Conservation (phyloP, 2,888 invertebrate species). For the Lacanobia wlatinum region DNA sequence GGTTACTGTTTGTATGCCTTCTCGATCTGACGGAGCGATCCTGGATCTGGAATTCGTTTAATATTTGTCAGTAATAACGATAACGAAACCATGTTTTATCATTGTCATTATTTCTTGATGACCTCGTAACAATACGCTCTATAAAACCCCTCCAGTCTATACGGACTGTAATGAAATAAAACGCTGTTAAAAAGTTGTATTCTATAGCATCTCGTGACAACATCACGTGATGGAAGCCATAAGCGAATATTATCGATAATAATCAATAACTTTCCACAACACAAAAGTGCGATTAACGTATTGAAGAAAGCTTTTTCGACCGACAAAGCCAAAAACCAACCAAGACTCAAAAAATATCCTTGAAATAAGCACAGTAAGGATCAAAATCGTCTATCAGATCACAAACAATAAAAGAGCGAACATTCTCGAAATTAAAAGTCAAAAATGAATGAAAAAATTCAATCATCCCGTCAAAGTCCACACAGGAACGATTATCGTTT, state of each 20-base stretch:
- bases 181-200: conserved; percentile 26
- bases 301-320: conserved; percentile 52
- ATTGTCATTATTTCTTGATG: conserved; percentile 13
- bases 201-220: conserved; percentile 21
- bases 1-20: too few relatives aligned
- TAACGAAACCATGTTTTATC: too few relatives aligned
- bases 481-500: conserved; percentile 46
- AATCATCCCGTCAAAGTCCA: conserved; percentile 54
- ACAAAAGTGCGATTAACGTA: conserved; percentile 52
- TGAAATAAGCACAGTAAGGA: conserved; percentile 13
- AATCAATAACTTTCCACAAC: conserved; percentile 60
- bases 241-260: conserved; percentile 58
- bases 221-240: conserved; percentile 51
- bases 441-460: conserved; percentile 57
- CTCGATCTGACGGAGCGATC: too few relatives aligned
- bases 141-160: too few relatives aligned
- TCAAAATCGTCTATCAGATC: conserved; percentile 16
- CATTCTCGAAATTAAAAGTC: conserved; percentile 58
- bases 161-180: too few relatives aligned
- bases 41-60: neutral
- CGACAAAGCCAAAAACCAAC: conserved; percentile 12
- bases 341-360: neutral
- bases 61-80: conserved; percentile 1
- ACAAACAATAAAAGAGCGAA: conserved; percentile 43
- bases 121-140: conserved; percentile 31